These are phyloP conservation scores for Dysidea cf. avara DNA, from an alignment of 37 sponge, comb jelly and placozoan species.

Conservation along the genomic window DNA sequence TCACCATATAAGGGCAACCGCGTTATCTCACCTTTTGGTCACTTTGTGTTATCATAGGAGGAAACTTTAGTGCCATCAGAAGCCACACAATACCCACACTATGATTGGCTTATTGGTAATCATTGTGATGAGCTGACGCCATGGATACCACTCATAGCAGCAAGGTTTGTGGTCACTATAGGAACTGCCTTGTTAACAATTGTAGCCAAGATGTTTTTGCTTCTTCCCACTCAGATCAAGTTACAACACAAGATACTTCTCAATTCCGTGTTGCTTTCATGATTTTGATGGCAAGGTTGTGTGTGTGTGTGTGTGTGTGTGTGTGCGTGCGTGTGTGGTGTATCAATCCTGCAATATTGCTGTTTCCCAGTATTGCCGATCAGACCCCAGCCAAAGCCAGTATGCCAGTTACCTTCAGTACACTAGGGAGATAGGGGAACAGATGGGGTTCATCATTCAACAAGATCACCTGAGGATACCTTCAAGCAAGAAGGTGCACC, in stretches of 20 bases:
- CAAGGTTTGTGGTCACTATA: constrained; percentile 39
- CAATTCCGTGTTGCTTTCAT: constrained; percentile 93
- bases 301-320: too few relatives aligned
- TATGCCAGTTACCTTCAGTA: constrained; percentile 89
- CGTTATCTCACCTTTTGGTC: constrained; percentile 1
- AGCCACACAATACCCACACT: constrained; percentile 59
- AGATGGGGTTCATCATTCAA: constrained; percentile 80
- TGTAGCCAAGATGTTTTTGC: too few relatives aligned
- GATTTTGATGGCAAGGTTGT: constrained; percentile 84
- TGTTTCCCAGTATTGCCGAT: constrained; percentile 51
- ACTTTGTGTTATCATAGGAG: constrained; percentile 43
- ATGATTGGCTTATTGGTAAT: constrained; percentile 97
- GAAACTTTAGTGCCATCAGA: constrained; percentile 72
- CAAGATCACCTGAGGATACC: constrained; percentile 90
- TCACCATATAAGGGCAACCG: not conserved
- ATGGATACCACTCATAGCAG: constrained; percentile 95
- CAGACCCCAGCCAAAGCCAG: constrained; percentile 44
- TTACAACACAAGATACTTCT: constrained; percentile 75
- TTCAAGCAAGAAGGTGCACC: constrained; percentile 88
- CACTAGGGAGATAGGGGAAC: constrained; percentile 60
- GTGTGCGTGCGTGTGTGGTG: not conserved
- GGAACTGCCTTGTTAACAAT: not conserved
- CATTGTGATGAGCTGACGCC: constrained; percentile 99
- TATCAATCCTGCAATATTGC: too few relatives aligned
- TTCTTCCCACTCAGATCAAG: constrained; percentile 59